These are phyloP conservation scores for Phymatocera aterrima DNA, from an alignment of 2,888 invertebrate genomes.

Conservation along the genomic window DNA sequence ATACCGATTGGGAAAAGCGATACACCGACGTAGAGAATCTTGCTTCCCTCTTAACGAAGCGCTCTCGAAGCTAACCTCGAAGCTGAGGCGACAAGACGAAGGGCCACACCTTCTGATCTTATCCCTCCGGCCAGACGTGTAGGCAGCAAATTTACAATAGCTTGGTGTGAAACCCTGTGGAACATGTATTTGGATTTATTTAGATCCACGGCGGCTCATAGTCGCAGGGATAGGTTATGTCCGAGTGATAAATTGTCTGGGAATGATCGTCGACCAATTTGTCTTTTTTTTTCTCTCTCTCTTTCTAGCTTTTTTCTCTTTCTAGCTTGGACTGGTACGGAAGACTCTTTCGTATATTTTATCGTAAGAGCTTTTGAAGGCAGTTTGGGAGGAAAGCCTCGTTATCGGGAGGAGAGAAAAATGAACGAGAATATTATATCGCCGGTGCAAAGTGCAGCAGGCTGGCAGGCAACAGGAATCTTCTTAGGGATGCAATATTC, in stretches of 20 bases:
- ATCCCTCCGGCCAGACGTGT: conserved; percentile 19
- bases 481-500: conserved; percentile 32
- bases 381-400: too few relatives aligned
- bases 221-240: not conserved
- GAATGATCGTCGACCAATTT: too few relatives aligned
- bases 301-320: too few relatives aligned
- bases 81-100: conserved; percentile 4
- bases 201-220: not conserved
- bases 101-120: conserved; percentile 24
- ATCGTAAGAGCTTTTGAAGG: too few relatives aligned
- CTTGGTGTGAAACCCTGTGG: not conserved
- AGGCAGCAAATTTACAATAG: conserved; percentile 24
- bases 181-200: not conserved
- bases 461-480: conserved; percentile 27
- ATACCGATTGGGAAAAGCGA: not conserved
- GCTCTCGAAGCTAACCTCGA: not conserved
- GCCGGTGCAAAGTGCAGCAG: conserved; percentile 8
- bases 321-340: too few relatives aligned
- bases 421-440: not conserved
- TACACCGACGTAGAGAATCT: not conserved
- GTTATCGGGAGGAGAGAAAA: not conserved
- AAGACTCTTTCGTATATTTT: too few relatives aligned
- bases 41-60: not conserved
- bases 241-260: conserved; percentile 9
- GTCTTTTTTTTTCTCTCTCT: not conserved